phyloP scores from a whole-genome alignment of 2,888 invertebrate species.

The Autographa pulchrina region DNA sequence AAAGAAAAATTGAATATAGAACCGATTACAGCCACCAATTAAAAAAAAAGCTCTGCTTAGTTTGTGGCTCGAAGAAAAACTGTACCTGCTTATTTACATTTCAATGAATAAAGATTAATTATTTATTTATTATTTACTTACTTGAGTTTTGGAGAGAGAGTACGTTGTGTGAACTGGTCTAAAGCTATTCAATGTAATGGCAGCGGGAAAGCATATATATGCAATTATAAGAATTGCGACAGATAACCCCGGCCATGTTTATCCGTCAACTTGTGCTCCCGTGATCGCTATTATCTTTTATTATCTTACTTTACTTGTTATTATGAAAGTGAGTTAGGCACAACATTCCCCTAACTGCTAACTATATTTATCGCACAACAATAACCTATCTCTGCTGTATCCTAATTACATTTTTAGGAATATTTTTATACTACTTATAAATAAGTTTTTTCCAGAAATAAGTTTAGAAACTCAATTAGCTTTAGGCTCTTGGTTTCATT shows the following conservation, averaged over 20 bases:
- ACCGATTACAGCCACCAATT: not conserved
- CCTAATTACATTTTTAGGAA: conserved; percentile 7
- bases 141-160: conserved; percentile 62
- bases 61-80: too few relatives aligned
- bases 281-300: conserved; percentile 64
- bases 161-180: conserved; percentile 64
- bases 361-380: conserved; percentile 12
- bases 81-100: too few relatives aligned
- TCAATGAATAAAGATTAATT: too few relatives aligned
- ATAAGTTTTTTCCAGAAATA: too few relatives aligned
- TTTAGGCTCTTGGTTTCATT: too few relatives aligned
- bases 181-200: conserved; percentile 66
- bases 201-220: conserved; percentile 62
- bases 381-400: not conserved
- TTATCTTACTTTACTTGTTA: conserved; percentile 70
- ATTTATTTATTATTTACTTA: conserved; percentile 61
- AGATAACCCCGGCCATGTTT: conserved; percentile 81
- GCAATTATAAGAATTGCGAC: conserved; percentile 69
- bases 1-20: not conserved
- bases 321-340: conserved; percentile 51
- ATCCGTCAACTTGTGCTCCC: conserved; percentile 64
- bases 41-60: too few relatives aligned
- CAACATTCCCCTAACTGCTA: conserved; percentile 23
- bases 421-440: not conserved
- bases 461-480: too few relatives aligned